phyloP scores from a whole-genome alignment of 2,888 invertebrate species.

The Drosophila koepferae region DNA sequence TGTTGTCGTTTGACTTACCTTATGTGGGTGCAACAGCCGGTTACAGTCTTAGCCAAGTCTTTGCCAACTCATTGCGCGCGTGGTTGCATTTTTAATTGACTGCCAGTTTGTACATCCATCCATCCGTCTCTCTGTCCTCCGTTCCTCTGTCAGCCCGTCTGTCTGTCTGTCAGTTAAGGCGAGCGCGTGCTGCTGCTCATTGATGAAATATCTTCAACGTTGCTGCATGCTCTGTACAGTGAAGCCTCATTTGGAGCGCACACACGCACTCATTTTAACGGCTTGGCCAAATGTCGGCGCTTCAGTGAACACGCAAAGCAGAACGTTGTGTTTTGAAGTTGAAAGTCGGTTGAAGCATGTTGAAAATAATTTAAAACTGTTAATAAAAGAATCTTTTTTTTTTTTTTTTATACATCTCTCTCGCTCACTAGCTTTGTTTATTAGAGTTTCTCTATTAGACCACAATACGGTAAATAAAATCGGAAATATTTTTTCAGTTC shows the following conservation, averaged over 20 bases:
- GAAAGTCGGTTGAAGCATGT: slow-evolving; percentile 8
- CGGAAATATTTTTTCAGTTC: background rate
- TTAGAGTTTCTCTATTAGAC: background rate
- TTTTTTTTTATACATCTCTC: background rate
- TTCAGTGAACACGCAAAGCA: slow-evolving; percentile 61
- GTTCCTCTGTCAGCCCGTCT: slow-evolving; percentile 4
- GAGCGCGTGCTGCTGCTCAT: slow-evolving; percentile 72
- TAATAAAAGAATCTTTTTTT: slow-evolving; percentile 1
- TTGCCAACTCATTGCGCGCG: slow-evolving; percentile 71
- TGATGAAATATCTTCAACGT: slow-evolving; percentile 65
- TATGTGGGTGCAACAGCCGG: slow-evolving; percentile 61
- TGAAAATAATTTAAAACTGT: slow-evolving; percentile 3
- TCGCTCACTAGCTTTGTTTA: background rate
- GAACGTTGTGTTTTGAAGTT: slow-evolving; percentile 18
- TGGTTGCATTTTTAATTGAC: slow-evolving; percentile 79
- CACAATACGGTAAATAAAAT: background rate
- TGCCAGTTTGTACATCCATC: slow-evolving; percentile 36
- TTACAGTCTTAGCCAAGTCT: slow-evolving; percentile 38
- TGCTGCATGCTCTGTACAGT: slow-evolving; percentile 58
- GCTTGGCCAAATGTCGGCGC: slow-evolving; percentile 50
- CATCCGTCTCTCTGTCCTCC: slow-evolving; percentile 6
- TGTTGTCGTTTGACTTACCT: slow-evolving; percentile 48
- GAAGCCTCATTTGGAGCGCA: slow-evolving; percentile 50
- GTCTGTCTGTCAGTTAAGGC: slow-evolving; percentile 35
- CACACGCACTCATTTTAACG: slow-evolving; percentile 42